A percentile compares a stretch with the other conserved stretches of the same genome.
Conservation (phyloP, 2,888 invertebrate genomes). For the Hyposoter dolosus region DNA sequence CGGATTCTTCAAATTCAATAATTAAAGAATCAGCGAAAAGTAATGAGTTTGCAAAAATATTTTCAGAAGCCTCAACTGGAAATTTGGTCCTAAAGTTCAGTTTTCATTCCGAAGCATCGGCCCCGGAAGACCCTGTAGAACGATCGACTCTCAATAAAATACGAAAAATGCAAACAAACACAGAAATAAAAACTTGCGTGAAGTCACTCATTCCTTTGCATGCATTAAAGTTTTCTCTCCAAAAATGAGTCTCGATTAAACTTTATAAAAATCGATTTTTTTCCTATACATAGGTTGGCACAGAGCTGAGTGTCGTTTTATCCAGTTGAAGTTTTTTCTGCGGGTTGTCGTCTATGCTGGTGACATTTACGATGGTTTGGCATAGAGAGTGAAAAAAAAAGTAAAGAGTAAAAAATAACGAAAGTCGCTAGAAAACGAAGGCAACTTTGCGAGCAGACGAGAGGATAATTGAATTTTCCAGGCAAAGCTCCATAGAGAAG, state of each 20-base stretch:
- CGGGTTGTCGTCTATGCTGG: neutral
- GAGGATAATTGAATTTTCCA: conserved; percentile 44
- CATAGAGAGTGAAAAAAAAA: neutral
- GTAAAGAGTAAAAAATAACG: neutral
- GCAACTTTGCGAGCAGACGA: neutral
- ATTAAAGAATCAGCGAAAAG: neutral
- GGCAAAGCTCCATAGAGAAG: conserved; percentile 22
- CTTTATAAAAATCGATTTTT: neutral
- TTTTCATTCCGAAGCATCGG: neutral
- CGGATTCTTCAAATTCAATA: neutral
- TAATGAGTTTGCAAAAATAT: neutral
- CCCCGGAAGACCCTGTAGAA: neutral
- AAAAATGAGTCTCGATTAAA: neutral
- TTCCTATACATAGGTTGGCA: neutral
- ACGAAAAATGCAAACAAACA: neutral
- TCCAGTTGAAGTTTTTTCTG: neutral
- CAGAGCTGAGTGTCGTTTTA: neutral
- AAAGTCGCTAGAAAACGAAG: conserved; percentile 15
- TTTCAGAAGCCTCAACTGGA: neutral
- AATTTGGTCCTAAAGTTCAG: neutral
- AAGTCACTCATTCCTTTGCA: neutral
- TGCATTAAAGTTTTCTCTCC: neutral
- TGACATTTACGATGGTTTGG: conserved; percentile 12
- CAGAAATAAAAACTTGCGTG: neutral
- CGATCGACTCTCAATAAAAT: neutral